These are phyloP conservation scores for Leptosomus discolor DNA, from an alignment of 2,113 vertebrate genomes.

Conservation along the genomic window DNA sequence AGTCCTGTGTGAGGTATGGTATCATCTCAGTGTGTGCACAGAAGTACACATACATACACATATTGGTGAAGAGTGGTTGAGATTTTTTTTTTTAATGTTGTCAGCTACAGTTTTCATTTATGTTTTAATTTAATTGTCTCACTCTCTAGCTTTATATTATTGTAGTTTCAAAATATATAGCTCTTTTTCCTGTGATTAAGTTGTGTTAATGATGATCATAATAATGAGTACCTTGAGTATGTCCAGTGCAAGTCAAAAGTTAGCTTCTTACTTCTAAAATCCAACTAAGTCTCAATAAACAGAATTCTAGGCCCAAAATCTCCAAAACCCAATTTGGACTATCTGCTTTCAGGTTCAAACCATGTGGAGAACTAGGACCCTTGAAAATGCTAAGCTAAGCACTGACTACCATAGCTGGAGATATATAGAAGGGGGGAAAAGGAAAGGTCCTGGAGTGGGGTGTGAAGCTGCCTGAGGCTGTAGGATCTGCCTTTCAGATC, in stretches of 20 bases:
- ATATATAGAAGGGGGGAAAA: neutral
- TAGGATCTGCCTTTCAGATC: neutral
- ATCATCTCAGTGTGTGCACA: neutral
- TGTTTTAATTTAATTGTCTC: neutral
- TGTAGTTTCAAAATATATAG: neutral
- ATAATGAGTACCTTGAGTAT: neutral
- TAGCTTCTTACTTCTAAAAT: neutral
- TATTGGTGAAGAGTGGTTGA: neutral
- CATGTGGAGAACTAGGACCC: neutral
- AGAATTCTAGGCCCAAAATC: neutral
- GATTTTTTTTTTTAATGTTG: neutral
- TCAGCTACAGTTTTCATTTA: neutral
- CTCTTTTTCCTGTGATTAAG: neutral
- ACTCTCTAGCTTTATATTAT: neutral
- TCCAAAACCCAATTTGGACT: neutral
- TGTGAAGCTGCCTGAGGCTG: neutral
- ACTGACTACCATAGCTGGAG: neutral
- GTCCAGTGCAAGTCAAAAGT: neutral
- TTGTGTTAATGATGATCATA: neutral
- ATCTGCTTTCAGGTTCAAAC: neutral
- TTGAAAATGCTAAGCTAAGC: neutral
- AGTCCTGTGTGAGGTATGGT: slow-evolving; percentile 65
- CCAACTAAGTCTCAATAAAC: neutral
- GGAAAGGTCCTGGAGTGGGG: neutral
- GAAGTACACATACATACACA: neutral